Percentiles rank a stretch among this genome's conserved stretches.
Conservation (phyloP, 2,797 vertebrate genomes). For the Anguilla obscura region DNA sequence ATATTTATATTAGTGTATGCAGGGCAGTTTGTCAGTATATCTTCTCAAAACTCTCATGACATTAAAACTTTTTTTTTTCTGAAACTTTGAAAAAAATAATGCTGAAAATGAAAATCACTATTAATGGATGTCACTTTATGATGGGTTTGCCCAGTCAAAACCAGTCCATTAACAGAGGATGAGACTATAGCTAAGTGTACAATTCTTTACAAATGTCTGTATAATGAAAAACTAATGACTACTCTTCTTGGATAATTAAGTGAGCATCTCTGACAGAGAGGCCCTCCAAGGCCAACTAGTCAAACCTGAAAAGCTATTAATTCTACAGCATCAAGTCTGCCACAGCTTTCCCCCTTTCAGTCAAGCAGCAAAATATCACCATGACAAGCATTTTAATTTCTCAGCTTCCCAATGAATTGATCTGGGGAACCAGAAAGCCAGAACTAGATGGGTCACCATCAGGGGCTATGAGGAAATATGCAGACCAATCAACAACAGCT, state of each 20-base stretch:
- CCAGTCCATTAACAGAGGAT: not conserved
- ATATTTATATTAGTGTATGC: too few species aligned
- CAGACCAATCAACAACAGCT: not conserved
- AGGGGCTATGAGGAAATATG: not conserved
- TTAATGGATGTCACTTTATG: not conserved
- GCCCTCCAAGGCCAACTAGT: conserved; percentile 34
- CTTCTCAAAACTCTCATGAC: not conserved
- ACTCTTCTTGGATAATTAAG: conserved; percentile 4
- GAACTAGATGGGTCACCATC: not conserved
- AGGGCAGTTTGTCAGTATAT: not conserved
- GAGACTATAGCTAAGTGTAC: not conserved
- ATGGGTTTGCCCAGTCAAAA: not conserved
- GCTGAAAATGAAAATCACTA: not conserved
- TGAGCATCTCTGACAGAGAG: conserved; percentile 24
- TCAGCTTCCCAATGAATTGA: not conserved
- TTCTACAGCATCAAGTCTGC: not conserved
- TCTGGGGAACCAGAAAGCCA: not conserved
- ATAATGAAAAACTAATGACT: conserved; percentile 23
- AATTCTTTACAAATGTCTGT: not conserved
- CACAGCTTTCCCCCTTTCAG: not conserved
- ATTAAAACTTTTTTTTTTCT: not conserved
- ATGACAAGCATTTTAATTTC: not conserved
- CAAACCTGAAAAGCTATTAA: conserved; percentile 46
- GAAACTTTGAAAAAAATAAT: not conserved
- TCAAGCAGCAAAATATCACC: not conserved